Conservation (phyloP, 2,797 vertebrate genomes). For the Danio albolineatus region DNA sequence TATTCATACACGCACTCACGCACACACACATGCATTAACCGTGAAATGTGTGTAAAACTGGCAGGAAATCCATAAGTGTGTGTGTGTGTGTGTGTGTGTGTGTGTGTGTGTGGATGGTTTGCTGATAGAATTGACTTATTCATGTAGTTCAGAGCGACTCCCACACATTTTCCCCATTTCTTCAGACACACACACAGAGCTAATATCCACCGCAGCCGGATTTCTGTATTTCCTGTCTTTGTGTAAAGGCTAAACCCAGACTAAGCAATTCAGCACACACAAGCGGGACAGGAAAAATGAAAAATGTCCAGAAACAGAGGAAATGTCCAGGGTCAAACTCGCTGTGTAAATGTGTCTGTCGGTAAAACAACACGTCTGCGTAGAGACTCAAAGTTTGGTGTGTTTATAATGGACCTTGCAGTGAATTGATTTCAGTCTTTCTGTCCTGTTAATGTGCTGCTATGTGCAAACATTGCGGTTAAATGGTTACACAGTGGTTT, state of each 20-base stretch:
- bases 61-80: slow-evolving; percentile 45
- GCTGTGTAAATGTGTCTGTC: slow-evolving; percentile 9
- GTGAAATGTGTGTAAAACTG: slow-evolving; percentile 42
- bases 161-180: slow-evolving; percentile 56
- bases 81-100: slow-evolving; percentile 53
- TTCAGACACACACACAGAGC: slow-evolving; percentile 26
- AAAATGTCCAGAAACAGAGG: slow-evolving; percentile 39
- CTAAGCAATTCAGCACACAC: slow-evolving; percentile 22
- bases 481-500: no score
- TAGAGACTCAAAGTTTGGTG: not conserved
- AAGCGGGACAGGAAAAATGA: slow-evolving; percentile 4
- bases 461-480: not conserved
- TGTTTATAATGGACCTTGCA: not conserved
- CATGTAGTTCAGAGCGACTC: slow-evolving; percentile 50
- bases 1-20: not conserved
- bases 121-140: slow-evolving; percentile 58
- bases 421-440: not conserved
- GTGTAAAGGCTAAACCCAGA: slow-evolving; percentile 52
- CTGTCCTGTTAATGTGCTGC: not conserved
- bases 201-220: slow-evolving; percentile 10
- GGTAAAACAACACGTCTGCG: not conserved
- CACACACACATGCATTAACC: not conserved
- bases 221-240: slow-evolving; percentile 56
- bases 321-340: slow-evolving; percentile 37
- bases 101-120: slow-evolving; percentile 46